A percentile compares a stretch with the other conserved stretches of the same genome.
These are phyloP conservation scores for Tringa solitaria DNA, from an alignment of 2,113 vertebrate genomes.

Conservation along the genomic window DNA sequence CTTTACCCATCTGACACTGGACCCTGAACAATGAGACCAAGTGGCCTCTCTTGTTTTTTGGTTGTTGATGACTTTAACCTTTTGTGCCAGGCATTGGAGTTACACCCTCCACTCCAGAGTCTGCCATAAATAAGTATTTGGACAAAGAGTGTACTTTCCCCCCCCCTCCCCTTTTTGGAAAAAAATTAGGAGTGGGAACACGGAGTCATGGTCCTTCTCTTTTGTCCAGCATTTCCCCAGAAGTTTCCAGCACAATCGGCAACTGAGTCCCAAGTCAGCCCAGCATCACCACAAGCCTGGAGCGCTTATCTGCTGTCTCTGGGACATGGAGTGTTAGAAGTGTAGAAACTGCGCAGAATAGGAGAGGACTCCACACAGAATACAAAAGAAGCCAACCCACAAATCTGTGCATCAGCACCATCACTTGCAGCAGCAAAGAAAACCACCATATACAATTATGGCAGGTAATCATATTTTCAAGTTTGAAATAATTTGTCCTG, in stretches of 20 bases:
- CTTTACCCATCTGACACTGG: not conserved
- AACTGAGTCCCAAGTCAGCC: not conserved
- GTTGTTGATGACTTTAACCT: not conserved
- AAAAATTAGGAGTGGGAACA: not conserved
- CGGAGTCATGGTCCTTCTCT: not conserved
- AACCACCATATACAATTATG: not conserved
- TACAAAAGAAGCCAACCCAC: not conserved
- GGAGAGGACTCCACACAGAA: not conserved
- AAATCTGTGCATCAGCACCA: not conserved
- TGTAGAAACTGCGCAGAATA: not conserved
- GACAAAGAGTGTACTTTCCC: not conserved
- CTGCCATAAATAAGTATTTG: not conserved
- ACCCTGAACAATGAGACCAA: not conserved
- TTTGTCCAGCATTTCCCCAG: not conserved
- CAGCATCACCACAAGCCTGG: not conserved
- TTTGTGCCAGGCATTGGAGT: not conserved
- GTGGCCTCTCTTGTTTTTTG: not conserved
- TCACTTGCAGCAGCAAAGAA: not conserved
- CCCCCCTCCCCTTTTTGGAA: not conserved
- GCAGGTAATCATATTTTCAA: conserved; percentile 6
- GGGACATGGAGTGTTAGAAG: not conserved
- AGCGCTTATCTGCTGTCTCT: not conserved
- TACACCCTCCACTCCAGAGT: not conserved
- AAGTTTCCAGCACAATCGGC: not conserved
- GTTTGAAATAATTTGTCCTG: conserved; percentile 16